Percentiles rank a stretch among this genome's conserved stretches.
These are phyloP conservation scores for Hirudinaria manillensis DNA, from an alignment of 2,888 invertebrate species.

Conservation along the genomic window DNA sequence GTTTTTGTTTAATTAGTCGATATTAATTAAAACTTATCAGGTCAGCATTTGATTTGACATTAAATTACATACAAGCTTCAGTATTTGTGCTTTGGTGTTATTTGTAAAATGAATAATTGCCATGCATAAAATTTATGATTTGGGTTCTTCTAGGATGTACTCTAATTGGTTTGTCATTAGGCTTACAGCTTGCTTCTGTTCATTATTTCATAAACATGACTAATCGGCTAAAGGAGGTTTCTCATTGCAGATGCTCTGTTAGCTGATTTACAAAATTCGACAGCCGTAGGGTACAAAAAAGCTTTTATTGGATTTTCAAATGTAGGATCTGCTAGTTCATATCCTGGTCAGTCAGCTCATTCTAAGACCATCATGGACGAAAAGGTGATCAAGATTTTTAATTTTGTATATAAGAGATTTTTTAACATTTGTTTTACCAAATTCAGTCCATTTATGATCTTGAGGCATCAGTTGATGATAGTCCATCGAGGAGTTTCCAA, in stretches of 20 bases:
- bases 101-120: background rate
- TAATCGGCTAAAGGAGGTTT: background rate
- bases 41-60: no score
- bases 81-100: no score
- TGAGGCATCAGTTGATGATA: background rate
- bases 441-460: conserved; percentile 7
- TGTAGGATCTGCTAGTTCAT: background rate
- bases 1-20: no score
- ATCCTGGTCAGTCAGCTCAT: conserved; percentile 5
- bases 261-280: conserved; percentile 20
- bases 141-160: background rate
- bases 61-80: no score
- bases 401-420: background rate
- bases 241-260: conserved; percentile 21
- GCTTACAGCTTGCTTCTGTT: background rate
- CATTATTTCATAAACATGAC: background rate
- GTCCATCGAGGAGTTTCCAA: background rate
- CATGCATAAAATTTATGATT: background rate
- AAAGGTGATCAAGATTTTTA: background rate
- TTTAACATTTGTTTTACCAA: no score
- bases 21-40: no score
- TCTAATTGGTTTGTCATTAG: background rate
- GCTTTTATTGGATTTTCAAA: conserved; percentile 4
- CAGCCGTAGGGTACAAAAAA: background rate
- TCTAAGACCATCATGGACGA: background rate